Evolutionary conservation across 2,113 vertebrate genomes (phyloP), one percentile per base, ranked within the genome.

Genomic region (Puntigrus tetrazona): DNA sequence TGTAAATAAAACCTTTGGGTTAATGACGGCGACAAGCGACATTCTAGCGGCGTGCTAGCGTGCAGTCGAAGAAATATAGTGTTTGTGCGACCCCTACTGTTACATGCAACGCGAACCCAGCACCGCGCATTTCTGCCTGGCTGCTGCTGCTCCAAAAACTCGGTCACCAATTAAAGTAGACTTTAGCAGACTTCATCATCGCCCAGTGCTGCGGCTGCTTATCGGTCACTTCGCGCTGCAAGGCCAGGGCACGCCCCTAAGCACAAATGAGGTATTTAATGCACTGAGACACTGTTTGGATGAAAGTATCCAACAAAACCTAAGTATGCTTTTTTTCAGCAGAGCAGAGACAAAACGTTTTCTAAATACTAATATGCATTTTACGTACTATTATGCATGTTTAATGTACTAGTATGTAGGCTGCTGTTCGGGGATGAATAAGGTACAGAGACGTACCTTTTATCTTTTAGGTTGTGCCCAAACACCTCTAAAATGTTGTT

Each of bases 51-150:
- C 2, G 38, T 25, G 57, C 4, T 61, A 50, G 31, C 11, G 36
- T 16, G 25, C 65, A 25, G 25, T 67, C 13, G n/a, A n/a, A n/a
- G n/a, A 52, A 63, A 3, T 63, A 7, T 73, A 61, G 76, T 36
- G 61, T 82, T 59, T 78, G 78, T 31, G 80, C 87, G 87, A 67
- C 87, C 84, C n/a, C 87, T 88, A 55, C 69, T 83, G 87, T 83
- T 69, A 50, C 59, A 27, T 47, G 22, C 8, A 50, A 81, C 50
- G 10, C 27, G 0, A 4, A 34, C n/a, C 22, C 14, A 43, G 36
- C n/a, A 79, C 43, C 36, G 29, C 13, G 18, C 8, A 78, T 61
- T 29, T 63, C 22, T 29, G 55, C 34, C 41, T 16, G 36, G 61
- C 5, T 78, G 50, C 29, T 78, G 50, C 29, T 20, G 20, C 36